Conservation (phyloP, 30 jellyfish, hydroid and myxozoan species). For the Catostylus mosaicus region DNA sequence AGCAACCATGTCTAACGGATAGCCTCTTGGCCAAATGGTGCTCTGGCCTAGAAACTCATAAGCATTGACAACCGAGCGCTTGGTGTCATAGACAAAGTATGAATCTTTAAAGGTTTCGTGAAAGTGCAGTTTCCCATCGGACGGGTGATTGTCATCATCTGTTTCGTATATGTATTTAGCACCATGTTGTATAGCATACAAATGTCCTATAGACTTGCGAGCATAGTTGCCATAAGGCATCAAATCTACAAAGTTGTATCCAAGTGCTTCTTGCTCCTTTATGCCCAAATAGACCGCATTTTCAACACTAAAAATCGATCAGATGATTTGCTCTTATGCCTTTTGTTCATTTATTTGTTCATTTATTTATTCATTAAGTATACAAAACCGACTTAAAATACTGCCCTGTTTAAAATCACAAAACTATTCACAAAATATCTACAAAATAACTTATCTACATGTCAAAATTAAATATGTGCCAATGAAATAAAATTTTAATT, state of each 20-base stretch:
- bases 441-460: too few relatives aligned
- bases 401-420: too few relatives aligned
- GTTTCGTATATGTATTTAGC: slow-evolving; percentile 94
- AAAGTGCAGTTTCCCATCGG: slow-evolving; percentile 84
- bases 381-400: too few relatives aligned
- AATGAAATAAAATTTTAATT: too few relatives aligned
- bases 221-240: slow-evolving; percentile 74
- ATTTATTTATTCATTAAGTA: too few relatives aligned
- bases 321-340: too few relatives aligned
- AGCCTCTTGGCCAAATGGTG: slow-evolving; percentile 99
- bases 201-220: slow-evolving; percentile 84
- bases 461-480: too few relatives aligned
- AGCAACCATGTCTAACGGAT: slow-evolving; percentile 83
- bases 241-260: slow-evolving; percentile 52
- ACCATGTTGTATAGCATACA: slow-evolving; percentile 96
- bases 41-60: slow-evolving; percentile 95
- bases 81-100: slow-evolving; percentile 68
- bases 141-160: slow-evolving; percentile 95
- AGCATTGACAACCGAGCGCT: slow-evolving; percentile 72
- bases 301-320: slow-evolving; percentile 60
- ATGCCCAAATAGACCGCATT: slow-evolving; percentile 76
- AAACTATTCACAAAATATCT: too few relatives aligned
- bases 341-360: too few relatives aligned
- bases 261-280: slow-evolving; percentile 71
- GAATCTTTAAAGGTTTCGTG: slow-evolving; percentile 63